These are phyloP conservation scores for Apodemus sylvaticus DNA, from an alignment of 2,113 vertebrate species.

Conservation along the genomic window DNA sequence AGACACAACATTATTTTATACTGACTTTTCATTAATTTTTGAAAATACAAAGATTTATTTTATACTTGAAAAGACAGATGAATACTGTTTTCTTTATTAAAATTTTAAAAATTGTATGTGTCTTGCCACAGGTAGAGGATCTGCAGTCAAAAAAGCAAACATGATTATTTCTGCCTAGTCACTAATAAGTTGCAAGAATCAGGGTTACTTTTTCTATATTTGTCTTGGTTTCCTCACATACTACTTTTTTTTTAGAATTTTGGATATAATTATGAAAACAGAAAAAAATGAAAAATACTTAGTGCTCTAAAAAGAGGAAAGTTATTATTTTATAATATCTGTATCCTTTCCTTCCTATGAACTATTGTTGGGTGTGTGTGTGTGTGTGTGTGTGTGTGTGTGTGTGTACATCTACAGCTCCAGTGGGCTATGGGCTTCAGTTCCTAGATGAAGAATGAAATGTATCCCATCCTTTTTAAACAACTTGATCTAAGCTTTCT, in stretches of 20 bases:
- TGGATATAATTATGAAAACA: not conserved
- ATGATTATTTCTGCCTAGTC: not conserved
- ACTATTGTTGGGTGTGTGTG: not conserved
- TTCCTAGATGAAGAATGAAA: not conserved
- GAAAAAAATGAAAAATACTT: not conserved
- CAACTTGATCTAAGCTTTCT: constrained; percentile 19
- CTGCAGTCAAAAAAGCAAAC: not conserved
- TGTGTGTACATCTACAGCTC: rapidly evolving
- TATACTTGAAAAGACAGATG: not conserved
- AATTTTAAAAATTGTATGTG: not conserved
- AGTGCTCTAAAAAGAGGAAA: not conserved
- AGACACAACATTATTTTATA: not conserved
- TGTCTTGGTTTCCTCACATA: not conserved
- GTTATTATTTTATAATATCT: not conserved
- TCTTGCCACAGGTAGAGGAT: not conserved
- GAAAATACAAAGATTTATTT: not conserved
- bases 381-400: not conserved
- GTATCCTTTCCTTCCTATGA: not conserved
- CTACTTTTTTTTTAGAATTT: not conserved
- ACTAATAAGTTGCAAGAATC: not conserved
- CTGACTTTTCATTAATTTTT: not conserved
- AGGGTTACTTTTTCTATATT: not conserved
- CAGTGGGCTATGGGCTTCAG: not conserved
- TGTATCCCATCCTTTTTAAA: not conserved
- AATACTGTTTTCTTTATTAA: not conserved